Evolutionary conservation across 2,797 vertebrate genomes (phyloP).

Genomic region (Sebastes itinus): DNA sequence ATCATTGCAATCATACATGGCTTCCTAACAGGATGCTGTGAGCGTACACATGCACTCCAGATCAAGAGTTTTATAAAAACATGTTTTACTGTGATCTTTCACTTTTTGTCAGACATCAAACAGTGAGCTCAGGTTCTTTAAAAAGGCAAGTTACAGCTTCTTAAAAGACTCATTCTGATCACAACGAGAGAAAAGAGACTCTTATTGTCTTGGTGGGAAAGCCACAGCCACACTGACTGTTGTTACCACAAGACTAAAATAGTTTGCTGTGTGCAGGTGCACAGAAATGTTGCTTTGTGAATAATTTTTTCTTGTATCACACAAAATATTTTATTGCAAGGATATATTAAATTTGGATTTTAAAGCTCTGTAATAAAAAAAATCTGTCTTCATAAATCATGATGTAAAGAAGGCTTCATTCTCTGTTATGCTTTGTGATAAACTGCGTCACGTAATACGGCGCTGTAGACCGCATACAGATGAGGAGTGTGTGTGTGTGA

Average conservation of each 20-base stretch:
- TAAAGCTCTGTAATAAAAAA: neutral
- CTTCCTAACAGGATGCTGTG: slow-evolving; percentile 58
- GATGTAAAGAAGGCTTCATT: neutral
- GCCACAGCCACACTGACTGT: slow-evolving; percentile 2
- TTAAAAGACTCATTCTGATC: neutral
- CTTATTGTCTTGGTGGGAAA: slow-evolving; percentile 6
- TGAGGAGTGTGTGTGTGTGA: slow-evolving; percentile 18
- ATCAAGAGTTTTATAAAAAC: slow-evolving; percentile 57
- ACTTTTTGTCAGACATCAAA: slow-evolving; percentile 32
- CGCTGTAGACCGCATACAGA: neutral
- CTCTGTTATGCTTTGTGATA: neutral
- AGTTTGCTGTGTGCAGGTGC: slow-evolving; percentile 7
- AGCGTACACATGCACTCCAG: slow-evolving; percentile 49
- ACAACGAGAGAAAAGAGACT: neutral
- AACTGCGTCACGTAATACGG: neutral
- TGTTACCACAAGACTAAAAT: slow-evolving; percentile 30
- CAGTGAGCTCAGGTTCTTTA: neutral
- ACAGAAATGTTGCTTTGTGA: neutral
- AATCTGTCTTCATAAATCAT: neutral
- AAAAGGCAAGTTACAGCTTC: neutral
- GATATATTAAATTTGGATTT: neutral
- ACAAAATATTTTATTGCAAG: neutral
- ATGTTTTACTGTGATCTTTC: slow-evolving; percentile 44
- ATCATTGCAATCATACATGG: slow-evolving; percentile 32
- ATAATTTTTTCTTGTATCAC: neutral